phyloP scores from a whole-genome alignment of 2,888 invertebrate genomes.

The Orthosia cruda region DNA sequence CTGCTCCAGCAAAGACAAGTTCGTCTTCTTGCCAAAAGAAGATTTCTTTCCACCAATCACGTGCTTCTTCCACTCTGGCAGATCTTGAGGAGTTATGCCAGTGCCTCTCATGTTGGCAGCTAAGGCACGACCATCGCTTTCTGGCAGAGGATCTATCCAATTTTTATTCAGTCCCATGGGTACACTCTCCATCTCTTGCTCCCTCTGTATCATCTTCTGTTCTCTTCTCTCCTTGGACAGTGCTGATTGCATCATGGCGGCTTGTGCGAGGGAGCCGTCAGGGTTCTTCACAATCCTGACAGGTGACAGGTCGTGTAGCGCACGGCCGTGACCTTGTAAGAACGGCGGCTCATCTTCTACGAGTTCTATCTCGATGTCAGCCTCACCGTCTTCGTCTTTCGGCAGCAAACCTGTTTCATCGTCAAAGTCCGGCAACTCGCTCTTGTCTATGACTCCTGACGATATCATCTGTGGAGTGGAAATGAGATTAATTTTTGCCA shows the following conservation, averaged over 20 bases:
- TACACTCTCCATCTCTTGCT: conserved; percentile 96
- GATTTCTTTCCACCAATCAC: conserved; percentile 99
- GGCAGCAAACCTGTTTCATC: conserved; percentile 98
- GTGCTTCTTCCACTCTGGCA: conserved; percentile 99
- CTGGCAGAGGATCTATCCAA: conserved; percentile 99
- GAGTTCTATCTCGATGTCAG: conserved; percentile 99
- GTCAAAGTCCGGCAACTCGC: conserved; percentile 99
- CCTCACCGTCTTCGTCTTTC: conserved; percentile 98
- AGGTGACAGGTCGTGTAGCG: conserved; percentile 97
- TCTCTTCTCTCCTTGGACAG: conserved; percentile 99
- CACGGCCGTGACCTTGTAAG: conserved; percentile 97
- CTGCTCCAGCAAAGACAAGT: conserved; percentile 98
- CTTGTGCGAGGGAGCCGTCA: conserved; percentile 99
- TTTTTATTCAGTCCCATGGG: conserved; percentile 96
- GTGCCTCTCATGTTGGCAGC: conserved; percentile 96
- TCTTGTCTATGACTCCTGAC: conserved; percentile 97
- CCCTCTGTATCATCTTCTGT: conserved; percentile 98
- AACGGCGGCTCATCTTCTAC: conserved; percentile 99
- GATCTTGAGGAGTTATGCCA: conserved; percentile 96
- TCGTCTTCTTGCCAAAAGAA: conserved; percentile 99
- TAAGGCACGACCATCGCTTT: conserved; percentile 94
- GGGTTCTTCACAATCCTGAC: conserved; percentile 99
- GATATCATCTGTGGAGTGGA: conserved; percentile 94
- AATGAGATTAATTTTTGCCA: not conserved
- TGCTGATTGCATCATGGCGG: conserved; percentile 99